phyloP scores from a whole-genome alignment of 2,888 invertebrate species.

The Iphiclides podalirius region DNA sequence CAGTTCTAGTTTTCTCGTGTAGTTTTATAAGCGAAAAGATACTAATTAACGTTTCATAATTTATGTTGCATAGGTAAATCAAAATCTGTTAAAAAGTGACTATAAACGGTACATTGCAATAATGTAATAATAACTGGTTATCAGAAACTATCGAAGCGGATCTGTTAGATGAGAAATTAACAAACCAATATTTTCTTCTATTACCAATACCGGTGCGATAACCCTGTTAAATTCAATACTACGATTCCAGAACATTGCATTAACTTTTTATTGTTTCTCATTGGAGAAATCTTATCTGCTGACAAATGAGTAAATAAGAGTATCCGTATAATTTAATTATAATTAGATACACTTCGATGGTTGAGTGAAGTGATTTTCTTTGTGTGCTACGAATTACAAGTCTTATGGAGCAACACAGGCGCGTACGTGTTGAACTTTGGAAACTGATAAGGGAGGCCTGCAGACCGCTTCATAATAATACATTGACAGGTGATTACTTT shows the following conservation, averaged over 20 bases:
- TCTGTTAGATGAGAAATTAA: constrained; percentile 2
- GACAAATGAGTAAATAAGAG: neutral
- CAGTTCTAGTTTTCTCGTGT: too few species aligned
- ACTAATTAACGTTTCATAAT: too few species aligned
- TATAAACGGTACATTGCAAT: neutral
- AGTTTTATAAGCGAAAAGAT: too few species aligned
- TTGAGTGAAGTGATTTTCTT: neutral
- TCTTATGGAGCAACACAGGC: neutral
- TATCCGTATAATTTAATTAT: neutral
- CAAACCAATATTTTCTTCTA: constrained; percentile 7
- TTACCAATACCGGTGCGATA: constrained; percentile 1
- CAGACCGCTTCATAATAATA: constrained; percentile 22
- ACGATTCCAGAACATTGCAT: neutral
- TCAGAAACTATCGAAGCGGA: constrained; percentile 1
- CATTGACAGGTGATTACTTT: constrained; percentile 26
- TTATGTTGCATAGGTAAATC: neutral
- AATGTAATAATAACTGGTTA: neutral
- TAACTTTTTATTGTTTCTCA: neutral
- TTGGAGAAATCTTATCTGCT: neutral
- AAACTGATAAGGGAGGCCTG: constrained; percentile 12
- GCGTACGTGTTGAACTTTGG: constrained; percentile 10
- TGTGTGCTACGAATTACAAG: neutral
- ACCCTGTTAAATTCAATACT: neutral
- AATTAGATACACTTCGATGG: neutral
- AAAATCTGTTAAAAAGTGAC: neutral